Evolutionary conservation across 2,888 invertebrate genomes (phyloP), one percentile per base, ranked within the genome.

Genomic region (Polydesmus complanatus): DNA sequence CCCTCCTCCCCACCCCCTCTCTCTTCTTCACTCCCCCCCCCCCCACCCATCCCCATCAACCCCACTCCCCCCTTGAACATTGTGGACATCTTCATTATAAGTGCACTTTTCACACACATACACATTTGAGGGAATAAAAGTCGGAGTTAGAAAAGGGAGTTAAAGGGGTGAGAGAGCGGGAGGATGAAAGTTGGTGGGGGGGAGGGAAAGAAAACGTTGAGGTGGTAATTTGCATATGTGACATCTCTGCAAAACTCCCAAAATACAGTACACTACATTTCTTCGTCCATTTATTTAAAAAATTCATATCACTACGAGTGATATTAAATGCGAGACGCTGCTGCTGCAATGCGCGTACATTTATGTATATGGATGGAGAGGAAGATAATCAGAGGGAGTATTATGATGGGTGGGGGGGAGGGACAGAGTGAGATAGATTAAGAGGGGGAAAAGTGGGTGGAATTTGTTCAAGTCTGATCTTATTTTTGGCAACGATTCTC

Each of bases 71-170:
- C 37, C 37, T 14, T 14, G 5, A 8, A 8, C 14, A 37, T 14
- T 27, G n/a, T 55, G 55, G 55, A 55, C 55, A 55, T 55, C 55
- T 55, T 55, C 55, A 55, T 55, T 55, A 37, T 37, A 55, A 55
- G 55, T 55, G 55, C 55, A 55, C 55, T 55, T 55, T 11, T 21
- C n/a, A 19, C 19, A 21, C 21, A 51, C 51, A 51, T 37, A 51
- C 19, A 21, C 5, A 51, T 19, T 5, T 51, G n/a, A 19, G 51
- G 51, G 11, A 47, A 14, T 18, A 18, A 47, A 11, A 47, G 11
- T 47, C 18, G 48, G 11, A 47, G 18, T 18, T 47, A 47, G 54
- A 22, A 25, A 22, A 54, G 54, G 23, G 54, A 22, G n/a, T 19
- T 54, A 19, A 19, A 19, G 22, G 18, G 3, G 21, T 3, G 19